phyloP scores from a whole-genome alignment of 2,888 invertebrate species.

The Oxytorus armatus region DNA sequence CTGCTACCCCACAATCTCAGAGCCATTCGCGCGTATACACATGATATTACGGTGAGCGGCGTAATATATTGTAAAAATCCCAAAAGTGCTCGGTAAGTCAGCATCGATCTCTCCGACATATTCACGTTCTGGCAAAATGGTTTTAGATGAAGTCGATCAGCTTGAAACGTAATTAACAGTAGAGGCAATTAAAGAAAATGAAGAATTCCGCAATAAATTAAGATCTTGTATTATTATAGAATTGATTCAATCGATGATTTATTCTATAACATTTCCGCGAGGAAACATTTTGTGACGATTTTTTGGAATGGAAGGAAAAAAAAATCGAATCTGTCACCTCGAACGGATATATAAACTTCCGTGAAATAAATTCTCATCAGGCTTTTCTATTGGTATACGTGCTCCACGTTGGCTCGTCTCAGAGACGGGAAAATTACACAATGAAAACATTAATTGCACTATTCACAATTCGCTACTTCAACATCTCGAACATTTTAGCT shows the following conservation, averaged over 20 bases:
- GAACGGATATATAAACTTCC: not conserved
- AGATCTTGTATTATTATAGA: too few species aligned
- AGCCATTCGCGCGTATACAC: slow-evolving; percentile 93
- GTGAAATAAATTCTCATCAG: not conserved
- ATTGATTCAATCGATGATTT: too few species aligned
- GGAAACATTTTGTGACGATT: not conserved
- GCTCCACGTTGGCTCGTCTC: not conserved
- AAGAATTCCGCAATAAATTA: not conserved
- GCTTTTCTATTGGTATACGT: not conserved
- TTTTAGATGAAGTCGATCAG: slow-evolving; percentile 85
- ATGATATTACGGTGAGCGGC: slow-evolving; percentile 92
- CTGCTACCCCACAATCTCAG: slow-evolving; percentile 92
- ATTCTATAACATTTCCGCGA: not conserved
- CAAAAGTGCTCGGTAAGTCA: slow-evolving; percentile 86
- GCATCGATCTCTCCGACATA: slow-evolving; percentile 86
- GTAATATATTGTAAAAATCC: slow-evolving; percentile 90
- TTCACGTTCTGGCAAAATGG: slow-evolving; percentile 87
- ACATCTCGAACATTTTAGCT: slow-evolving; percentile 12
- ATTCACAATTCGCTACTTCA: slow-evolving; percentile 7
- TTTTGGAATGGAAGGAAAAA: not conserved
- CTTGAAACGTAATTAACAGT: slow-evolving; percentile 64
- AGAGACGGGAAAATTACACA: slow-evolving; percentile 20
- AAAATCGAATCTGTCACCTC: not conserved
- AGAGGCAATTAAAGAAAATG: not conserved
- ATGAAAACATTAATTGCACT: slow-evolving; percentile 9